phyloP scores from a whole-genome alignment of 2,797 vertebrate species.

The Urocyon cinereoargenteus region DNA sequence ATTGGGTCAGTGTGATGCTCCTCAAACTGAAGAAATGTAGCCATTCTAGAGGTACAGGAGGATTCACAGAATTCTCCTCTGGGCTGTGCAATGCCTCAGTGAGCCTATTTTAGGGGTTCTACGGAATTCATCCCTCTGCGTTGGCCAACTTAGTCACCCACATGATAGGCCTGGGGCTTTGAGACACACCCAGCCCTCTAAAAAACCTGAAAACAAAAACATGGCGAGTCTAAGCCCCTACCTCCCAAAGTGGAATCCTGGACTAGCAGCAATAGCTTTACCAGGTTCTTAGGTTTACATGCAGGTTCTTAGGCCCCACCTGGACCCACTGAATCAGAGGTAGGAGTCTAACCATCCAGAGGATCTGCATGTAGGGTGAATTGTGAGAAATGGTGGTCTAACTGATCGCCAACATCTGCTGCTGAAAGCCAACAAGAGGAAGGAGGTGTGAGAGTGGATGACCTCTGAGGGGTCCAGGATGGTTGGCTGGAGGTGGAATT shows the following conservation, averaged over 20 bases:
- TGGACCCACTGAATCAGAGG: neutral
- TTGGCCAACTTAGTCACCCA: neutral
- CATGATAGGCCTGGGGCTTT: neutral
- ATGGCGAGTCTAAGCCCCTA: rapidly evolving
- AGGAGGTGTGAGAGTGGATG: neutral
- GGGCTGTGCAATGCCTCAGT: neutral
- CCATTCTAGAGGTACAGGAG: neutral
- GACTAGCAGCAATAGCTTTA: neutral
- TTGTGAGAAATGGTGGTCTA: neutral
- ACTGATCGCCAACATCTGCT: neutral
- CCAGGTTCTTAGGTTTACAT: no score
- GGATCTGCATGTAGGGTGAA: neutral
- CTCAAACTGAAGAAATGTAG: neutral
- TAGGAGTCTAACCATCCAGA: neutral
- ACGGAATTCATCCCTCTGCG: neutral
- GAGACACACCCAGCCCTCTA: neutral
- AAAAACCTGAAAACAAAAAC: neutral
- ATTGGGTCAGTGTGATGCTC: neutral
- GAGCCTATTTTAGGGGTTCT: neutral
- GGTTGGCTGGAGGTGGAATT: neutral
- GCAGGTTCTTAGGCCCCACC: neutral
- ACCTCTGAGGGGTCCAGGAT: neutral
- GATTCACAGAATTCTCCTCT: neutral
- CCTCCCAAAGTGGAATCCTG: neutral
- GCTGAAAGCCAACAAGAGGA: neutral